Evolutionary conservation across 92 coral and sea anemone genomes (phyloP).

Genomic region (Scolanthus callimorphus): DNA sequence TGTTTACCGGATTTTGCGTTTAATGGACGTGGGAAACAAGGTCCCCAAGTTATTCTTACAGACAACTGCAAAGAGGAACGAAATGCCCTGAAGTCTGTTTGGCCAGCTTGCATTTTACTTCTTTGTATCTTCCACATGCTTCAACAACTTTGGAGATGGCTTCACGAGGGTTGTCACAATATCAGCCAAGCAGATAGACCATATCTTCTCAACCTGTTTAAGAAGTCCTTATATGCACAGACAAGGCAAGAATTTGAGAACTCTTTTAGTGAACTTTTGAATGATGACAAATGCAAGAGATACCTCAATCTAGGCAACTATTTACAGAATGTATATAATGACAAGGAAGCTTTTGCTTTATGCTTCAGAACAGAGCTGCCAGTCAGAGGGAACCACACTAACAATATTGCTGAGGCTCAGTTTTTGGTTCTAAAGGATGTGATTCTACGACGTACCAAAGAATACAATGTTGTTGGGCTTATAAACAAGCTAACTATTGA

Average conservation of each 20-base stretch:
- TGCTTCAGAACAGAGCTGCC: too few species aligned
- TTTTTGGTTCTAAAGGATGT: slow-evolving; percentile 53
- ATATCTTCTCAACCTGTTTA: slow-evolving; percentile 52
- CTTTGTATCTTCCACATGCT: too few species aligned
- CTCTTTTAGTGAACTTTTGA: slow-evolving; percentile 38
- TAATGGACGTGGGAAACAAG: slow-evolving; percentile 59
- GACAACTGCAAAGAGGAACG: slow-evolving; percentile 60
- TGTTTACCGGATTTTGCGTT: too few species aligned
- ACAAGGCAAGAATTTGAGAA: slow-evolving; percentile 40
- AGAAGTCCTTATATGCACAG: slow-evolving; percentile 41
- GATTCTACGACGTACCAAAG: slow-evolving; percentile 46
- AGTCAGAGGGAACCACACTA: slow-evolving; percentile 67
- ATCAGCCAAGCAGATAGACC: slow-evolving; percentile 62
- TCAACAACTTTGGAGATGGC: slow-evolving; percentile 68
- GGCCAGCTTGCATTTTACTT: slow-evolving; percentile 48
- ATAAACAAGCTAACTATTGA: slow-evolving; percentile 45
- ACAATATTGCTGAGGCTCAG: slow-evolving; percentile 60
- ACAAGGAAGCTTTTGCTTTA: too few species aligned
- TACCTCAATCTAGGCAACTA: too few species aligned
- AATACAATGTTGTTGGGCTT: slow-evolving; percentile 58
- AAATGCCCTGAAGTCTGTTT: slow-evolving; percentile 44
- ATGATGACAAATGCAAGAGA: slow-evolving; percentile 41
- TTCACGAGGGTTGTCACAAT: slow-evolving; percentile 33
- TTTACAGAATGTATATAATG: too few species aligned
- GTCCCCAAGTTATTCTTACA: slow-evolving; percentile 44